Percentiles rank a stretch among this genome's conserved stretches.
phyloP scores from a whole-genome alignment of 2,888 invertebrate species.

The Suillia variegata region DNA sequence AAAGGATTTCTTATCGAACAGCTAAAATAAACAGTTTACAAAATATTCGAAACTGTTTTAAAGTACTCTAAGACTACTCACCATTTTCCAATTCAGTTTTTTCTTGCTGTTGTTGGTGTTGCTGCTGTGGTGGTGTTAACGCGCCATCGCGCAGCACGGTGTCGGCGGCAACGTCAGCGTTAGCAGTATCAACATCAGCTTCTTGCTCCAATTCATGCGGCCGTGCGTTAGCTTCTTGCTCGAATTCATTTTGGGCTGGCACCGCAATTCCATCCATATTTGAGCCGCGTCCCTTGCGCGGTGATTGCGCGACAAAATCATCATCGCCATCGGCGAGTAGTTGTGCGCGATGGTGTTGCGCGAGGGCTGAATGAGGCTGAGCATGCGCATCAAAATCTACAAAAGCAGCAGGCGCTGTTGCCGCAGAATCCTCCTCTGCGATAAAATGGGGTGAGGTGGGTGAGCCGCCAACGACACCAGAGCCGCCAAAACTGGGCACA shows the following conservation, averaged over 20 bases:
- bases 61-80: too few species aligned
- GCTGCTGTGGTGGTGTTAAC: background rate
- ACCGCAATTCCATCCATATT: slow-evolving; percentile 56
- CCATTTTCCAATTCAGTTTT: slow-evolving; percentile 20
- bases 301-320: slow-evolving; percentile 71
- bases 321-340: slow-evolving; percentile 39
- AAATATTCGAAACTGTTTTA: too few species aligned
- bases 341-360: slow-evolving; percentile 39
- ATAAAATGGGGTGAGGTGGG: slow-evolving; percentile 49
- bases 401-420: slow-evolving; percentile 18
- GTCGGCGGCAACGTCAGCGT: too few species aligned
- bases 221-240: slow-evolving; percentile 53
- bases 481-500: slow-evolving; percentile 61
- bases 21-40: too few species aligned
- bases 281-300: slow-evolving; percentile 66
- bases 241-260: slow-evolving; percentile 56
- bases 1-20: too few species aligned
- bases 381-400: background rate
- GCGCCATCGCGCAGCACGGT: slow-evolving; percentile 33
- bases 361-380: slow-evolving; percentile 23
- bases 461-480: slow-evolving; percentile 64
- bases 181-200: too few species aligned
- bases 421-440: slow-evolving; percentile 22
- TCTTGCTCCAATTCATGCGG: slow-evolving; percentile 54
- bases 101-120: background rate